A percentile compares a stretch with the other conserved stretches of the same genome.
phyloP scores from a whole-genome alignment of 2,888 invertebrate genomes.

The Linnaemya tessellans region DNA sequence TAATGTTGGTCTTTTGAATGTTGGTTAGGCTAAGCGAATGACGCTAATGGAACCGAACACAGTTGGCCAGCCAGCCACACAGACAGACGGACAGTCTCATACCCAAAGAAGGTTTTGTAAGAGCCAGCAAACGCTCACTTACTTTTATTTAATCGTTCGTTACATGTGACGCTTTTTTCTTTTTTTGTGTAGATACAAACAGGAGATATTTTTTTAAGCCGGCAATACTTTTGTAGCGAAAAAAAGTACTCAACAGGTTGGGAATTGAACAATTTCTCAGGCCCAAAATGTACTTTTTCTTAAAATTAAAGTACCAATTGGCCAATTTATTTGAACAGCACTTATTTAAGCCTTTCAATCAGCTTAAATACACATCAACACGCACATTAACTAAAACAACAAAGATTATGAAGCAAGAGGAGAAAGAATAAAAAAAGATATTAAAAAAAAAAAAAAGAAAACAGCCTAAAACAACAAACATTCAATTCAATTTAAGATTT shows the following conservation, averaged over 20 bases:
- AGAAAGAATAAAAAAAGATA: conserved; percentile 72
- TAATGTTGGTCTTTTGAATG: conserved; percentile 47
- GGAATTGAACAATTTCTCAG: not conserved
- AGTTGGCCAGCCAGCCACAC: not conserved
- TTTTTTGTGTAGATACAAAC: not conserved
- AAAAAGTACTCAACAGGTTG: not conserved
- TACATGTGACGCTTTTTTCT: conserved; percentile 8
- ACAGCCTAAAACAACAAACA: conserved; percentile 37
- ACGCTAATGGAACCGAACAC: conserved; percentile 6
- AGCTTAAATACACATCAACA: conserved; percentile 73
- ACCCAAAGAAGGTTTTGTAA: conserved; percentile 10
- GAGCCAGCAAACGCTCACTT: not conserved
- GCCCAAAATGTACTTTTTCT: not conserved
- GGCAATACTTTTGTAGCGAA: conserved; percentile 4
- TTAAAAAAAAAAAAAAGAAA: too few relatives aligned
- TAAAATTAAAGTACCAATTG: not conserved
- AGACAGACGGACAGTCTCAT: too few relatives aligned
- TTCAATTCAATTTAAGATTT: conserved; percentile 16
- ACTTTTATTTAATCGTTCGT: conserved; percentile 55
- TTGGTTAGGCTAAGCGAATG: conserved; percentile 39
- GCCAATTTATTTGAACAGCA: not conserved
- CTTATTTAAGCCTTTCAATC: conserved; percentile 52
- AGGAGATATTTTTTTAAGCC: not conserved
- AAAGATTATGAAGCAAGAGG: conserved; percentile 78
- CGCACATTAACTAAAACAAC: conserved; percentile 78